phyloP scores from a whole-genome alignment of 2,888 invertebrate species.

The Stenodera caucasica region DNA sequence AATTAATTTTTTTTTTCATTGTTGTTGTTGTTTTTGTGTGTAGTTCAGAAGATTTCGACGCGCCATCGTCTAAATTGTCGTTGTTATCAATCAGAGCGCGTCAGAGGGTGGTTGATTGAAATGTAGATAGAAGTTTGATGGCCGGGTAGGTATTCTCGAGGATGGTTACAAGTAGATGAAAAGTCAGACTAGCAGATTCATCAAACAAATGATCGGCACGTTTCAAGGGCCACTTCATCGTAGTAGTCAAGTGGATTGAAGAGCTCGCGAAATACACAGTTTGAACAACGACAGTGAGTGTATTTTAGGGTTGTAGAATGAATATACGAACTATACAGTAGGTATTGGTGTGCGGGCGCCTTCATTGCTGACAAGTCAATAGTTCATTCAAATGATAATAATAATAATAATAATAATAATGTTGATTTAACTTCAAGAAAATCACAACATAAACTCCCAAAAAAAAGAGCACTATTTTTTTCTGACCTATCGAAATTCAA shows the following conservation, averaged over 20 bases:
- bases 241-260: slow-evolving; percentile 47
- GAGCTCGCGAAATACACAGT: slow-evolving; percentile 44
- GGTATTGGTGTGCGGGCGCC: slow-evolving; percentile 21
- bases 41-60: not conserved
- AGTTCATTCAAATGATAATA: slow-evolving; percentile 6
- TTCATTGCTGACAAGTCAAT: slow-evolving; percentile 12
- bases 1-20: slow-evolving; percentile 10
- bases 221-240: slow-evolving; percentile 50
- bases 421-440: not conserved
- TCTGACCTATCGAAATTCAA: no score
- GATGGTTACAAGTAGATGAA: slow-evolving; percentile 37
- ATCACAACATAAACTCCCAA: not conserved
- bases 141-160: slow-evolving; percentile 14
- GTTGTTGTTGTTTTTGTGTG: not conserved
- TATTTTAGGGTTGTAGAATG: slow-evolving; percentile 35
- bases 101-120: slow-evolving; percentile 5
- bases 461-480: not conserved
- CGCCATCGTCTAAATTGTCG: not conserved
- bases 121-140: slow-evolving; percentile 13
- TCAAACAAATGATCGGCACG: slow-evolving; percentile 53
- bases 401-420: not conserved
- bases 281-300: slow-evolving; percentile 24
- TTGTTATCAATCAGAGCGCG: slow-evolving; percentile 4
- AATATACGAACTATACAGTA: slow-evolving; percentile 32
- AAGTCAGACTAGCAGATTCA: slow-evolving; percentile 46